Evolutionary conservation across 2,113 vertebrate species (phyloP).

Genomic region (Lagenorhynchus albirostris): DNA sequence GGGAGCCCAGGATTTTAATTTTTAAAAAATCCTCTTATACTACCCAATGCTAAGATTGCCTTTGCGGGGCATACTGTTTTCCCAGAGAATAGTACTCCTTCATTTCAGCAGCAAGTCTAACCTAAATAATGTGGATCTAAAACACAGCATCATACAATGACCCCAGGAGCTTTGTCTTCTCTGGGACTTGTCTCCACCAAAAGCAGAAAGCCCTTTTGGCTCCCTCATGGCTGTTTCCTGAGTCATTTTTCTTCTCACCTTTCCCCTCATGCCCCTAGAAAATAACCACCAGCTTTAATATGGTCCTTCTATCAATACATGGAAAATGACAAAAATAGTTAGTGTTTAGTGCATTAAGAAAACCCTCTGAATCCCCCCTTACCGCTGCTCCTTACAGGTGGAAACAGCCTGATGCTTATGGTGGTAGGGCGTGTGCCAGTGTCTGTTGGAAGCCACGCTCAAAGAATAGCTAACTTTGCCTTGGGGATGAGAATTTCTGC

Average conservation of each 20-base stretch:
- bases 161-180: background rate
- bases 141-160: background rate
- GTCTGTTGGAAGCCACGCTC: conserved; percentile 74
- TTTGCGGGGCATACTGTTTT: background rate
- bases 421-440: conserved; percentile 81
- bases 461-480: conserved; percentile 84
- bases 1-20: background rate
- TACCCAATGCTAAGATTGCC: background rate
- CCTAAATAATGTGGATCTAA: background rate
- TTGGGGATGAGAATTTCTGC: conserved; percentile 82
- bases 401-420: conserved; percentile 86
- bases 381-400: conserved; percentile 68
- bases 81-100: background rate
- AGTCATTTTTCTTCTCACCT: background rate
- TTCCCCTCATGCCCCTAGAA: background rate
- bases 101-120: background rate
- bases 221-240: background rate
- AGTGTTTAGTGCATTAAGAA: background rate
- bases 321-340: background rate
- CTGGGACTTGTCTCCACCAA: background rate
- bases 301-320: background rate
- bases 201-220: background rate
- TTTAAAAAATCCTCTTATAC: background rate
- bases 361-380: background rate
- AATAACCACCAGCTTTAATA: background rate